Conservation (phyloP, 2,888 invertebrate species). For the Gasteruption jaculator region DNA sequence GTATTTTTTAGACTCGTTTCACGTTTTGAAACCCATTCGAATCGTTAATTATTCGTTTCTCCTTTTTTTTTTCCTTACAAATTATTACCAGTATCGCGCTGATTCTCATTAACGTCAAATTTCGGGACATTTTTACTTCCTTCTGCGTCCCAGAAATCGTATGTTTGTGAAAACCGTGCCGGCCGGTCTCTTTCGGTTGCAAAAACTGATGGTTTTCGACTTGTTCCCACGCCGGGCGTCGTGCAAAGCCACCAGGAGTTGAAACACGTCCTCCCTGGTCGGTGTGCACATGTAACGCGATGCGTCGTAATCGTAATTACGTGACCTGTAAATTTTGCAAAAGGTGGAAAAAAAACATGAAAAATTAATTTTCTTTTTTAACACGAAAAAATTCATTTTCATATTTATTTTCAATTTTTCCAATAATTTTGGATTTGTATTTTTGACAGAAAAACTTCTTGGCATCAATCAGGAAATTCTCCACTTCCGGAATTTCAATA, state of each 20-base stretch:
- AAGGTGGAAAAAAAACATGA: neutral
- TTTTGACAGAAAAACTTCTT: neutral
- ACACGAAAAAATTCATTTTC: neutral
- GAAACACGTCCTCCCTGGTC: constrained; percentile 61
- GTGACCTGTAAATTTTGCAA: constrained; percentile 23
- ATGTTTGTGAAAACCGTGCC: constrained; percentile 61
- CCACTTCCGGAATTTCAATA: no score
- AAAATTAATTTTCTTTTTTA: no score
- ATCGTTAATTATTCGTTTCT: no score
- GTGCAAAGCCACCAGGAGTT: constrained; percentile 59
- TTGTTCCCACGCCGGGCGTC: constrained; percentile 58
- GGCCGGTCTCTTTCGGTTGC: constrained; percentile 61
- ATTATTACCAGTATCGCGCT: no score
- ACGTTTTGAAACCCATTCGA: no score
- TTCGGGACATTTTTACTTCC: no score
- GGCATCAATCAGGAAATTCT: no score
- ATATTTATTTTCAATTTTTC: no score
- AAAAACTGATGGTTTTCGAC: constrained; percentile 58
- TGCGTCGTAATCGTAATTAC: constrained; percentile 57
- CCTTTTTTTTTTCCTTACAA: no score
- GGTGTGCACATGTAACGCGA: constrained; percentile 59
- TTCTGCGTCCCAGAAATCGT: constrained; percentile 61
- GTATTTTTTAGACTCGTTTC: no score
- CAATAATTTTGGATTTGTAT: neutral
- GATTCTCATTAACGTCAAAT: no score